Percentiles rank a stretch among this genome's conserved stretches.
These are phyloP conservation scores for Melipona beecheii DNA, from an alignment of 2,888 invertebrate genomes.

Conservation along the genomic window DNA sequence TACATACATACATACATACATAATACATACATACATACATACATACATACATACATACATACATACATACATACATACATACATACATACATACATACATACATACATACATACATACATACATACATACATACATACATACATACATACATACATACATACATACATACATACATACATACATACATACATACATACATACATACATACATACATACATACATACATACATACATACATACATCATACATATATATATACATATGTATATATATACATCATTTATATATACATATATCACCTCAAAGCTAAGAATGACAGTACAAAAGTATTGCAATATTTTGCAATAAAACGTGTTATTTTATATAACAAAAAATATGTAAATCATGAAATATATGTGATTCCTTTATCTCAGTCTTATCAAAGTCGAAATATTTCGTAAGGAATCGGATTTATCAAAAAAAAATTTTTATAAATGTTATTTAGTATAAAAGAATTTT, in stretches of 20 bases:
- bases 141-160: neutral
- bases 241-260: neutral
- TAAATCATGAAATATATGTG: too few relatives aligned
- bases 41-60: constrained; percentile 23
- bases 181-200: constrained; percentile 10
- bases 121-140: constrained; percentile 14
- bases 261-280: neutral
- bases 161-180: neutral
- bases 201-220: neutral
- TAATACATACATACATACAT: neutral
- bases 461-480: too few relatives aligned
- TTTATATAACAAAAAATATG: constrained; percentile 11
- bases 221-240: neutral
- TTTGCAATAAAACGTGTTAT: constrained; percentile 17
- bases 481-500: too few relatives aligned
- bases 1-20: neutral
- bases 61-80: neutral
- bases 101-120: neutral
- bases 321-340: neutral
- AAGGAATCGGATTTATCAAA: too few relatives aligned
- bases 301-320: constrained; percentile 32
- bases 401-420: too few relatives aligned
- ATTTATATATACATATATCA: constrained; percentile 13
- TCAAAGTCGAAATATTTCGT: too few relatives aligned
- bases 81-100: neutral